Conservation (phyloP, 1,140 invertebrate genomes). For the Aricia agestis region DNA sequence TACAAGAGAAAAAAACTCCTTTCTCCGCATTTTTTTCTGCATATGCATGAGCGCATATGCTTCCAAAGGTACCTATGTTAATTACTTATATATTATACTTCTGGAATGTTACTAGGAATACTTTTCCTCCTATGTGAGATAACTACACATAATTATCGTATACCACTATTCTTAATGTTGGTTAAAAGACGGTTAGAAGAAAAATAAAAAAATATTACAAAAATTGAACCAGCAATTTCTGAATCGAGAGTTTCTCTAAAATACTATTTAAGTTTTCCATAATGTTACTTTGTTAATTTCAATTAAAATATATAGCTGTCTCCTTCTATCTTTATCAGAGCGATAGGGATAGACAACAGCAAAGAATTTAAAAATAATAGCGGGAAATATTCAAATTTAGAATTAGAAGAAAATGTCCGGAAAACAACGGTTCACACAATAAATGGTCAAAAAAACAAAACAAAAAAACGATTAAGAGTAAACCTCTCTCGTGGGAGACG, state of each 20-base stretch:
- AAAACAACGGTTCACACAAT: constrained; percentile 51
- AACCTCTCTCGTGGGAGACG: constrained; percentile 59
- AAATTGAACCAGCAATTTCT: too few relatives aligned
- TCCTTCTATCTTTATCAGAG: too few relatives aligned
- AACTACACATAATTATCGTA: too few relatives aligned
- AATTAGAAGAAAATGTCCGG: constrained; percentile 38
- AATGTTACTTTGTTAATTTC: too few relatives aligned
- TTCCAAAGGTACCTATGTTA: background rate
- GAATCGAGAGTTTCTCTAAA: too few relatives aligned
- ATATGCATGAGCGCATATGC: background rate
- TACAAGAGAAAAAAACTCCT: background rate
- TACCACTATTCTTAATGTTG: too few relatives aligned
- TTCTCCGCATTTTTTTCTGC: background rate
- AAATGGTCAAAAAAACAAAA: constrained; percentile 47
- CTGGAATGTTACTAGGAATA: background rate
- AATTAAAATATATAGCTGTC: too few relatives aligned
- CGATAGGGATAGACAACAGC: too few relatives aligned
- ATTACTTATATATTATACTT: background rate
- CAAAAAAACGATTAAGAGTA: constrained; percentile 41
- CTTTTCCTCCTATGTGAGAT: too few relatives aligned
- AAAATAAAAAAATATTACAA: too few relatives aligned
- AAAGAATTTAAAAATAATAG: background rate
- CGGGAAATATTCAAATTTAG: background rate
- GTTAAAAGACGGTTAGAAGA: too few relatives aligned
- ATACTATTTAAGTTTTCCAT: too few relatives aligned